These are phyloP conservation scores for Streptopelia turtur DNA, from an alignment of 2,797 vertebrate species.

Conservation along the genomic window DNA sequence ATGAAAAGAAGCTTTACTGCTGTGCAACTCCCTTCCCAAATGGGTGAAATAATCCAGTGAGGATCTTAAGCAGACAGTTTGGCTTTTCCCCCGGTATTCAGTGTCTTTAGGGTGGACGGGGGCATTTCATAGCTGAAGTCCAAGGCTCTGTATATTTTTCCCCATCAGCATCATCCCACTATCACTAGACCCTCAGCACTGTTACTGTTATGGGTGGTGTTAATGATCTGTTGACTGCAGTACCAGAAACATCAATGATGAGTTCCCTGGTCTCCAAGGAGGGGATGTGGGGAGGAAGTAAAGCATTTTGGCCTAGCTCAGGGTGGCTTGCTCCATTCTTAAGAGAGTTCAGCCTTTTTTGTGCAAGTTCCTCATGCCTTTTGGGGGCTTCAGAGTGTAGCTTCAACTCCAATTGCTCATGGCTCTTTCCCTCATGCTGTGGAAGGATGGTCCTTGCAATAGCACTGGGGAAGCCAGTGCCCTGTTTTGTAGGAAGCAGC, in stretches of 20 bases:
- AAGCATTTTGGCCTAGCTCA: accelerated
- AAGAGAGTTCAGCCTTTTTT: neutral
- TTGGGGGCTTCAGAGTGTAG: accelerated
- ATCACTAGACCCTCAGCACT: neutral
- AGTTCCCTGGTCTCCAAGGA: neutral
- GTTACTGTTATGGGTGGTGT: accelerated
- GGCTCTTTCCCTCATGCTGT: accelerated
- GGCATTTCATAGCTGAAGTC: neutral
- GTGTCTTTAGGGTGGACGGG: neutral
- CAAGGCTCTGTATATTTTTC: neutral
- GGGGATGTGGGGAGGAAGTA: neutral
- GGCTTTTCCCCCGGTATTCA: neutral
- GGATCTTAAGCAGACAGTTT: accelerated
- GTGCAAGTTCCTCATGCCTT: neutral
- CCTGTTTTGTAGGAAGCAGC: neutral
- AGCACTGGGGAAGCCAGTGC: neutral
- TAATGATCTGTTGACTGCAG: neutral
- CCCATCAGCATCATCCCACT: neutral
- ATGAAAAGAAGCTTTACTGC: neutral
- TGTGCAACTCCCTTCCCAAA: neutral
- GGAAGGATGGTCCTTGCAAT: neutral
- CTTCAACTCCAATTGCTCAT: neutral
- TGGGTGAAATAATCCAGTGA: neutral
- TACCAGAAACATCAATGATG: neutral
- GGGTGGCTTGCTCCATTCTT: neutral